These are phyloP conservation scores for Noctua pronuba DNA, from an alignment of 2,888 invertebrate species.

Conservation along the genomic window DNA sequence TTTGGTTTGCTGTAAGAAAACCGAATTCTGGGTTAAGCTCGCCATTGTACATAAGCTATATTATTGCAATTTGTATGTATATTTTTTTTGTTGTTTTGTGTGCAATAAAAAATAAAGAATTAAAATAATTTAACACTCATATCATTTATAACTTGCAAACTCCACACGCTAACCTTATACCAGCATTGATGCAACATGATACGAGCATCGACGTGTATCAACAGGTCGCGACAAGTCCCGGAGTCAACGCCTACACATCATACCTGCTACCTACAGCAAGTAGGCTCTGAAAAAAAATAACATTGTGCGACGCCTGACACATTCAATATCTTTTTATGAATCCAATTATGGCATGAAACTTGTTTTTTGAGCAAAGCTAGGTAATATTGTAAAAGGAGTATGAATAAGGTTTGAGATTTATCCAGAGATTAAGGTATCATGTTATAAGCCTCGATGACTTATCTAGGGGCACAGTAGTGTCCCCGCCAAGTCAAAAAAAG, in stretches of 20 bases:
- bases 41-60: too few species aligned
- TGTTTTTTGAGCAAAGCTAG: constrained; percentile 23
- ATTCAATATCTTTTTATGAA: constrained; percentile 54
- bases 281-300: constrained; percentile 38
- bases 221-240: constrained; percentile 55
- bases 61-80: too few species aligned
- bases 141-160: constrained; percentile 9
- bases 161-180: not conserved
- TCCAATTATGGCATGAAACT: constrained; percentile 40
- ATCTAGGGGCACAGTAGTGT: not conserved
- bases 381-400: constrained; percentile 1
- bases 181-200: constrained; percentile 23
- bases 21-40: too few species aligned
- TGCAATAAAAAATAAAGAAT: too few species aligned
- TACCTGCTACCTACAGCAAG: constrained; percentile 38
- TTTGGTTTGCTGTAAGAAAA: too few species aligned
- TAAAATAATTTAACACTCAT: not conserved
- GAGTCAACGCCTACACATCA: constrained; percentile 34
- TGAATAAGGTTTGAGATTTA: not conserved
- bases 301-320: constrained; percentile 31
- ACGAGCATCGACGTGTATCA: constrained; percentile 38
- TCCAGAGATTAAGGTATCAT: not conserved
- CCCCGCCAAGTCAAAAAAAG: not conserved
- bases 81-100: too few species aligned
- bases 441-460: not conserved